Percentiles rank a stretch among this genome's conserved stretches.
These are phyloP conservation scores for Anabacerthia variegaticeps DNA, from an alignment of 2,797 vertebrate species.

Conservation along the genomic window DNA sequence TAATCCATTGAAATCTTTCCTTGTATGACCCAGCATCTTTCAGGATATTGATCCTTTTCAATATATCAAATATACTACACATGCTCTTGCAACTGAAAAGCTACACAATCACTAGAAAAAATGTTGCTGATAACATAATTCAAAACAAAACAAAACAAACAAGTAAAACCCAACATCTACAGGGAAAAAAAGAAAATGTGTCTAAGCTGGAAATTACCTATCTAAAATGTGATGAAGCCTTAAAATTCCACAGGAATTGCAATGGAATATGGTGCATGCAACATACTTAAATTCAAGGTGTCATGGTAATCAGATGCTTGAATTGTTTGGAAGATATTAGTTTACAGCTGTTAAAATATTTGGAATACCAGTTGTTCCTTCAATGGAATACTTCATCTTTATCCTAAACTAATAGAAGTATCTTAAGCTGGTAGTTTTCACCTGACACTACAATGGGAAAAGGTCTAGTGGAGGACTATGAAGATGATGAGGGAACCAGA, in stretches of 20 bases:
- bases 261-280: background rate
- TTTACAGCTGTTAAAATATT: background rate
- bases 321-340: background rate
- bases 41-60: background rate
- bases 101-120: background rate
- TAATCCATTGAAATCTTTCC: background rate
- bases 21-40: background rate
- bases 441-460: background rate
- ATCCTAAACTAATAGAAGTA: background rate
- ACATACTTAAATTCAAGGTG: background rate
- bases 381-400: background rate
- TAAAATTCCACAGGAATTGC: background rate
- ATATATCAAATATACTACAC: background rate
- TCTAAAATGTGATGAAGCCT: background rate
- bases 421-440: background rate
- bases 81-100: background rate
- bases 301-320: background rate
- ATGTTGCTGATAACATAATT: background rate
- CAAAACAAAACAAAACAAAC: background rate
- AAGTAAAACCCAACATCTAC: background rate
- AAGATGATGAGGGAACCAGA: background rate
- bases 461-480: too few species aligned
- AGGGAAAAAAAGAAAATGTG: background rate
- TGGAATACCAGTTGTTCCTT: background rate
- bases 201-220: background rate